Evolutionary conservation across 2,113 vertebrate species (phyloP).

Genomic region (Odobenus rosmarus): DNA sequence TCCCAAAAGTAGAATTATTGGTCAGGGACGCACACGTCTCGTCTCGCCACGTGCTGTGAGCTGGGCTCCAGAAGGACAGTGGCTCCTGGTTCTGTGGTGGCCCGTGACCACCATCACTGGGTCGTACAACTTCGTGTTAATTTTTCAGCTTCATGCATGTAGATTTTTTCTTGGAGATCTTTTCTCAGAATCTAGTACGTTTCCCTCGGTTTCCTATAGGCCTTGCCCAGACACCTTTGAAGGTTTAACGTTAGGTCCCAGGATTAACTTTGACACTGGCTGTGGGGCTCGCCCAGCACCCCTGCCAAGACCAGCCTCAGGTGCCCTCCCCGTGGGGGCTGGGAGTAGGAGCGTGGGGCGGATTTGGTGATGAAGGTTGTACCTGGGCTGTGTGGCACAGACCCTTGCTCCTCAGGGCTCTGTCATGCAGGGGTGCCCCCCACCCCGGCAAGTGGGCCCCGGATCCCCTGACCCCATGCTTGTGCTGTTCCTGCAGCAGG

Average conservation of each 20-base stretch:
- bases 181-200: neutral
- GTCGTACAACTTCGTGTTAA: neutral
- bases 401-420: neutral
- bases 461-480: rapidly evolving
- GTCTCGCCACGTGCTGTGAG: neutral
- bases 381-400: neutral
- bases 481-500: neutral
- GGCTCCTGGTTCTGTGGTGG: neutral
- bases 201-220: neutral
- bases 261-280: neutral
- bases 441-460: rapidly evolving
- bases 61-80: neutral
- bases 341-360: neutral
- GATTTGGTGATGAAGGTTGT: rapidly evolving
- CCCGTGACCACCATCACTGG: neutral
- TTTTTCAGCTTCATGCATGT: neutral
- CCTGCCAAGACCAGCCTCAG: neutral
- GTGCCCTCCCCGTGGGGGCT: no score
- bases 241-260: neutral
- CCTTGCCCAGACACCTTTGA: neutral
- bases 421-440: neutral
- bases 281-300: neutral
- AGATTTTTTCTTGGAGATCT: neutral
- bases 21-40: neutral
- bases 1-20: neutral